phyloP scores from a whole-genome alignment of 2,888 invertebrate species.

The Dryobota labecula region DNA sequence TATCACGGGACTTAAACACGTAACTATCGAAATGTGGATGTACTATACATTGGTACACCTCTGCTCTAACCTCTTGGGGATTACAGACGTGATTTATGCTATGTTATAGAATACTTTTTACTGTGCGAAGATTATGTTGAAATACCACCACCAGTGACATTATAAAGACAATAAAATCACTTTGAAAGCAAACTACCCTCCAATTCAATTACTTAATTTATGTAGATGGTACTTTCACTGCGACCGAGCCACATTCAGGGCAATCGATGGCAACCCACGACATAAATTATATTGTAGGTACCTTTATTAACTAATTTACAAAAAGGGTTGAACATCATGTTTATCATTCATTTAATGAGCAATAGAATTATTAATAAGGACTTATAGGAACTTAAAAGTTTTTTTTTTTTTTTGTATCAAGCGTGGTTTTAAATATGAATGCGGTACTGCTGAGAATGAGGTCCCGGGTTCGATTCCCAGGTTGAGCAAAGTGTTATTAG shows the following conservation, averaged over 20 bases:
- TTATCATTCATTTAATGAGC: background rate
- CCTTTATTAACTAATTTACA: slow-evolving; percentile 36
- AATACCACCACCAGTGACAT: background rate
- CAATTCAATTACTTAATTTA: slow-evolving; percentile 23
- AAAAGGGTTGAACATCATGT: slow-evolving; percentile 28
- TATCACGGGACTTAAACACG: background rate
- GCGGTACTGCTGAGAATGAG: no score
- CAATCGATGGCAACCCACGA: slow-evolving; percentile 22
- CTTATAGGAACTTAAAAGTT: no score
- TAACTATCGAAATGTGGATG: background rate
- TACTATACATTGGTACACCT: background rate
- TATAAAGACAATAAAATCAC: background rate
- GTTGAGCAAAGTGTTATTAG: no score
- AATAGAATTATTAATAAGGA: background rate
- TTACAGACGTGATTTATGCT: background rate
- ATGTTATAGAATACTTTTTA: background rate
- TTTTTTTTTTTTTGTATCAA: no score
- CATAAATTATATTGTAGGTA: slow-evolving; percentile 12
- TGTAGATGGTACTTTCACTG: background rate
- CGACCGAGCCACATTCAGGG: slow-evolving; percentile 3
- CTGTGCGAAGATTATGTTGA: background rate
- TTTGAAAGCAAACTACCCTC: background rate
- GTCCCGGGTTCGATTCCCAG: no score
- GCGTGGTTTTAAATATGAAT: background rate
- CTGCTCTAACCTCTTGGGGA: background rate